Conservation (phyloP, 2,888 invertebrate species). For the Platynereis dumerilii region DNA sequence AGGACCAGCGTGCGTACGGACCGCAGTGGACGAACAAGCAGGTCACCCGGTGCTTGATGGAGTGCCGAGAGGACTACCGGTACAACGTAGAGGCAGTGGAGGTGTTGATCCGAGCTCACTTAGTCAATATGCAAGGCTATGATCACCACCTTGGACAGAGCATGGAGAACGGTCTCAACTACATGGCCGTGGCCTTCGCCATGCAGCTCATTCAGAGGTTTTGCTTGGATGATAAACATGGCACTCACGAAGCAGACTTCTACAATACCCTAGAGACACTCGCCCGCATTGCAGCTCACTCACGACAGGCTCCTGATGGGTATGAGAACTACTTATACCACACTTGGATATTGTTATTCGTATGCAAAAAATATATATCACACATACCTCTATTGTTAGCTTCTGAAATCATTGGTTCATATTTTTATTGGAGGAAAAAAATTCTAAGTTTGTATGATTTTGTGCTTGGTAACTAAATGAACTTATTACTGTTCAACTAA, state of each 20-base stretch:
- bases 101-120: conserved; percentile 80
- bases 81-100: conserved; percentile 93
- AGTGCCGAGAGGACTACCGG: conserved; percentile 85
- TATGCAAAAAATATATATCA: too few relatives aligned
- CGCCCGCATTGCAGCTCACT: conserved; percentile 75
- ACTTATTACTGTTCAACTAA: too few relatives aligned
- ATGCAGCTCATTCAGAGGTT: conserved; percentile 88
- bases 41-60: conserved; percentile 78
- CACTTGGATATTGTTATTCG: too few relatives aligned
- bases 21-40: conserved; percentile 90
- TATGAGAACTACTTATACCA: too few relatives aligned
- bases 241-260: conserved; percentile 72
- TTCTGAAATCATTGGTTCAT: too few relatives aligned
- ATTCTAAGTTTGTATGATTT: too few relatives aligned
- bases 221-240: conserved; percentile 75
- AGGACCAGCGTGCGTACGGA: conserved; percentile 87
- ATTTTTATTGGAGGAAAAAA: too few relatives aligned
- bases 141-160: conserved; percentile 61
- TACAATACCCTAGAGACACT: conserved; percentile 86
- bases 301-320: conserved; percentile 83
- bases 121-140: conserved; percentile 77
- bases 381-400: too few relatives aligned
- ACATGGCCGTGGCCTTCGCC: conserved; percentile 83
- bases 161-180: conserved; percentile 81
- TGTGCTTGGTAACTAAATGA: too few relatives aligned